Conservation (phyloP, 2,797 vertebrate genomes). For the Apogon hyalosoma region DNA sequence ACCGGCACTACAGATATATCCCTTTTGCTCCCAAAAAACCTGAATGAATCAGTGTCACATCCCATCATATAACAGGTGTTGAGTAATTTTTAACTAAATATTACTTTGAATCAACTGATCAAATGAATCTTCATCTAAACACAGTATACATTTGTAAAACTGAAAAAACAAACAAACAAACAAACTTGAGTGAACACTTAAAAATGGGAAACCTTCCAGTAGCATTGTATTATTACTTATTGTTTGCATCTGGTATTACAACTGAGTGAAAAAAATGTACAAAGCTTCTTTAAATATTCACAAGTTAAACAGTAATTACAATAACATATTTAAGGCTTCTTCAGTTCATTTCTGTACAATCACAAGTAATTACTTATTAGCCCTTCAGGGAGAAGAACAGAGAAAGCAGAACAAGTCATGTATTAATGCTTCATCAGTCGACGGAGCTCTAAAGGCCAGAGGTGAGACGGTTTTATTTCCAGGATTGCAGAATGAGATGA, state of each 20-base stretch:
- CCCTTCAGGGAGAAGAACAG: constrained; percentile 88
- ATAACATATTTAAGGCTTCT: constrained; percentile 78
- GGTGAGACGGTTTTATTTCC: constrained; percentile 15
- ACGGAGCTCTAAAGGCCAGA: constrained; percentile 42
- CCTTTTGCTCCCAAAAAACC: constrained; percentile 66
- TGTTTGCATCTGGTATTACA: constrained; percentile 52
- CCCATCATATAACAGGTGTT: constrained; percentile 33
- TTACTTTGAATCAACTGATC: constrained; percentile 43
- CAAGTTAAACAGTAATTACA: constrained; percentile 75
- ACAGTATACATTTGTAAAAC: constrained; percentile 45
- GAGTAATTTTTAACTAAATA: constrained; percentile 36
- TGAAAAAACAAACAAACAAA: constrained; percentile 16
- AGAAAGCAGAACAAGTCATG: constrained; percentile 77
- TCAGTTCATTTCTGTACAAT: constrained; percentile 82
- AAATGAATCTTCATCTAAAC: constrained; percentile 33
- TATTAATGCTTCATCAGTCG: constrained; percentile 72
- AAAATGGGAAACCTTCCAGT: constrained; percentile 37
- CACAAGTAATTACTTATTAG: constrained; percentile 74
- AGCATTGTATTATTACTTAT: constrained; percentile 41
- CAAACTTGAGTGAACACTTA: constrained; percentile 39
- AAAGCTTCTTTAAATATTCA: constrained; percentile 74
- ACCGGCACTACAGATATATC: constrained; percentile 51
- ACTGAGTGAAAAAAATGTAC: constrained; percentile 55
- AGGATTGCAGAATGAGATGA: constrained; percentile 36
- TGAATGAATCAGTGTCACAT: constrained; percentile 36